Percentiles rank a stretch among this genome's conserved stretches.
phyloP scores from a whole-genome alignment of 2,888 invertebrate genomes.

The Xylota sylvarum region DNA sequence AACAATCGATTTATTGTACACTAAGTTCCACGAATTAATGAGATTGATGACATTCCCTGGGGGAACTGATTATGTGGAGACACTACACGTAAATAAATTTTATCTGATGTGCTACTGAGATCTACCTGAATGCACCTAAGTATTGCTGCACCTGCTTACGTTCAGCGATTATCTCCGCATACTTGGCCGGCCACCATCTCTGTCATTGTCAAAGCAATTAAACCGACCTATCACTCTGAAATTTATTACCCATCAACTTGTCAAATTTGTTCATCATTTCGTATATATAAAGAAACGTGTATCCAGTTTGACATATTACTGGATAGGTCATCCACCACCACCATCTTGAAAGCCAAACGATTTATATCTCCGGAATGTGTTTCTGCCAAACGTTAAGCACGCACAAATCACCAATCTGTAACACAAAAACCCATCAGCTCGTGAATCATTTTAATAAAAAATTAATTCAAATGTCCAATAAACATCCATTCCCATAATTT shows the following conservation, averaged over 20 bases:
- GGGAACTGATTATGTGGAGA: too few relatives aligned
- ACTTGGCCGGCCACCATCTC: background rate
- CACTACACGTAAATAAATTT: too few relatives aligned
- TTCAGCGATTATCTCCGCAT: background rate
- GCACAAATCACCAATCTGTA: conserved; percentile 55
- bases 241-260: conserved; percentile 30
- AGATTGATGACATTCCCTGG: too few relatives aligned
- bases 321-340: conserved; percentile 29
- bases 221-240: background rate
- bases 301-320: background rate
- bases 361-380: background rate
- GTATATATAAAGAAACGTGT: background rate
- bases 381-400: conserved; percentile 26
- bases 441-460: conserved; percentile 61
- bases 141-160: background rate
- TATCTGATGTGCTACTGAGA: too few relatives aligned
- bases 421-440: conserved; percentile 37
- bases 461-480: conserved; percentile 68
- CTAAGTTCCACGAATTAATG: too few relatives aligned
- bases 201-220: conserved; percentile 1
- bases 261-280: conserved; percentile 17
- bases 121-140: background rate
- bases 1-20: too few relatives aligned
- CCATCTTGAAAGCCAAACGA: too few relatives aligned
- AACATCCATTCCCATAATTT: conserved; percentile 66